Evolutionary conservation across 2,113 vertebrate species (phyloP).

Genomic region (Perca fluviatilis): DNA sequence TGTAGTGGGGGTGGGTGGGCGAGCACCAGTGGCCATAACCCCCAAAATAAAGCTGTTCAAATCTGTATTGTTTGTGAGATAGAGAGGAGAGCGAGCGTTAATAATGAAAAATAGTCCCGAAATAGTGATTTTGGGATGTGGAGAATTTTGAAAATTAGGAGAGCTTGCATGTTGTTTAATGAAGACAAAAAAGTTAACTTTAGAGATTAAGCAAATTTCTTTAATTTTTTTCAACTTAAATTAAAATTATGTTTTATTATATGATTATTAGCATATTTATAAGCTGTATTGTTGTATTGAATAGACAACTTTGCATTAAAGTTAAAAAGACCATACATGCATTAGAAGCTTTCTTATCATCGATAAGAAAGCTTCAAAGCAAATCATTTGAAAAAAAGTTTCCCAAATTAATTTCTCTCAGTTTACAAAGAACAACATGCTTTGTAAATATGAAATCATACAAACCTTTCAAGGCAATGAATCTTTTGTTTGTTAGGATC

Average conservation of each 20-base stretch:
- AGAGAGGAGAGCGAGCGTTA: constrained; percentile 13
- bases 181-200: neutral
- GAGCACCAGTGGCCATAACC: constrained; percentile 47
- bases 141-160: neutral
- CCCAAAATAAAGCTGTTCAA: constrained; percentile 49
- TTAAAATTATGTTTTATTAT: neutral
- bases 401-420: neutral
- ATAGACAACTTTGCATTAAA: neutral
- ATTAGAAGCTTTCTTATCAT: neutral
- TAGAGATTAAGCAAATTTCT: neutral
- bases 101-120: neutral
- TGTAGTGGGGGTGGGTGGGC: constrained; percentile 23
- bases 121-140: constrained; percentile 1
- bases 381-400: neutral
- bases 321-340: neutral
- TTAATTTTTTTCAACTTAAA: neutral
- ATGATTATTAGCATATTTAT: neutral
- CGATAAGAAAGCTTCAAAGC: neutral
- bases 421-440: neutral
- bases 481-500: constrained; percentile 18
- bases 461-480: constrained; percentile 1
- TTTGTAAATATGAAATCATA: neutral
- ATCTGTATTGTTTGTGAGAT: neutral
- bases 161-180: neutral
- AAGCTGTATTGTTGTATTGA: neutral